Evolutionary conservation across 1,140 invertebrate genomes (phyloP), one percentile per base, ranked within the genome.

Genomic region (Spodoptera frugiperda): DNA sequence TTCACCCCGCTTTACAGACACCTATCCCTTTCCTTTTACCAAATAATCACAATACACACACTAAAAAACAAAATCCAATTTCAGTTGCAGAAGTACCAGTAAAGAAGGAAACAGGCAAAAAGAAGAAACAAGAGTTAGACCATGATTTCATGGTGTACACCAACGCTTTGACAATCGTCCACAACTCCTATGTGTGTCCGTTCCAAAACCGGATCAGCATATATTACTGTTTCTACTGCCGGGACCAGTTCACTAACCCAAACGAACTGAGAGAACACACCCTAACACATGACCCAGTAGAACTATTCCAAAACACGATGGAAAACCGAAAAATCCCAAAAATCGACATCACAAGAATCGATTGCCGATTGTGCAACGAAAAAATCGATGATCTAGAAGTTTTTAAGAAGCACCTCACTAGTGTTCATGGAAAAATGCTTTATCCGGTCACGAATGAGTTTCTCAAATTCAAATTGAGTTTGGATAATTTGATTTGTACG

Each of bases 171-270:
- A 84, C 86, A 0, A 89, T 93, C 25, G 88, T 91, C 0, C 78
- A 88, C 9, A 88, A 90, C 65, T 91, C 89, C 0, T 93, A 87
- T 2, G 90, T 92, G 0, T 91, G 89, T 70, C 91, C 91, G 0
- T 93, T 93, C 49, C 86, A 85, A 2, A 91, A 90, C 17, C 59
- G 90, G 46, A 90, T 91, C 14, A 91, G 88, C 30, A 87, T 89
- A 19, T 93, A 92, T 54, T 93, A 92, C 15, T 93, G 91, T 14
- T 91, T 87, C 54, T 93, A 93, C 57, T 93, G 91, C 61, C 82
- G 85, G 48, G 89, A 93, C 11, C 89, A 91, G 14, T 93, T 92
- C 70, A 90, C 87, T 0, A 90, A 90, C 14, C 91, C 90, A 0
- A 78, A 51, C 2, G 90, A 93, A 74, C 39, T 93, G 0, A 79